Base-by-base conservation (phyloP, 2,797 vertebrate species). In the Meriones psammophilus region DNA sequence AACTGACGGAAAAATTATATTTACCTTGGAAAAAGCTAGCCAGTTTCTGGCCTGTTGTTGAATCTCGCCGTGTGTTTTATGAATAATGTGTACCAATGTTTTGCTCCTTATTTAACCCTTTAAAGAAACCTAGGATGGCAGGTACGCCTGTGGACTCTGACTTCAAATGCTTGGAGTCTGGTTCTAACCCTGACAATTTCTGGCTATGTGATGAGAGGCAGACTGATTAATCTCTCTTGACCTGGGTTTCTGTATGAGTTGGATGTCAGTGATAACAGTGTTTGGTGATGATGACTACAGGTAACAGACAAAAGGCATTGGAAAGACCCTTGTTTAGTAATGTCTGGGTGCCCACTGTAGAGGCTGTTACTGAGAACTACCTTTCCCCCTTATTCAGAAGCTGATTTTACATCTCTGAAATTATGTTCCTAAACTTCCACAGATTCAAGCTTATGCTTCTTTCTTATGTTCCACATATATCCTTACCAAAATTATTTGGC, bases 321-420 rank as follows among this genome's bases (percentile, higher is more conserved):
- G 66, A 73, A 79, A 74, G 50, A 90, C 18, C 50, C 13, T 46
- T 76, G 62, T 62, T 74, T 90, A 84, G n/a, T 39, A 77, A 33
- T 66, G 56, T 3, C 10, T 36, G 36, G 58, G 39, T 86, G 30
- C 79, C 95, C 64, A 74, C 20, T 56, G 1, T 64, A 74, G 39
- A 80, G 18, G 58, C 26, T 74, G 13, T 88, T 71, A 56, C 10
- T 22, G 24, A 24, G 39, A 56, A 50, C 30, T 69, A 69, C 42
- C 12, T 33, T 46, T 15, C 12, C 64, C 28, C n/a, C 3, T 12
- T 15, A 81, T 71, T 85, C 18, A 80, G 60, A 58, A 71, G 10
- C 42, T 89, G 87, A 95, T 73, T 96, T 94, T 92, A 58, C 46
- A 46, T 64, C 56, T 94, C 92, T 88, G 71, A 87, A 95, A 90